These are phyloP conservation scores for Hypercompe scribonia DNA, from an alignment of 2,888 invertebrate genomes.

Conservation along the genomic window DNA sequence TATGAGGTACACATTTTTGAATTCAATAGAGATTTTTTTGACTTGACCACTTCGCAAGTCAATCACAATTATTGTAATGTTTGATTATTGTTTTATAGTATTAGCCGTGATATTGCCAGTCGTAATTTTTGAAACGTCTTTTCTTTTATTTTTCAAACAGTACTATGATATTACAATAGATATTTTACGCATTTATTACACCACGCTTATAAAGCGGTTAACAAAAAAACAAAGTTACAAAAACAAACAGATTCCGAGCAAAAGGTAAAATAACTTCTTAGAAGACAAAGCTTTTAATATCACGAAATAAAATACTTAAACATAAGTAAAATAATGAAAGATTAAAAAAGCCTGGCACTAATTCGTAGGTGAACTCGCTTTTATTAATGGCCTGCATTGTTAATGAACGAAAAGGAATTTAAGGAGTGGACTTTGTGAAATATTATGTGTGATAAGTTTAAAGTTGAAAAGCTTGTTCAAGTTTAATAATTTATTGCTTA, in stretches of 20 bases:
- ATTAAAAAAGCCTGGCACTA: slow-evolving; percentile 26
- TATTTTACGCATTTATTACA: not conserved
- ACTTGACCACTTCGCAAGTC: too few species aligned
- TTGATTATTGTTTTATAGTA: too few species aligned
- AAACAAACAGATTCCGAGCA: not conserved
- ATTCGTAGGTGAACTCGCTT: slow-evolving; percentile 25
- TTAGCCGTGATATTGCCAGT: too few species aligned
- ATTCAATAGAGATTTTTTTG: too few species aligned
- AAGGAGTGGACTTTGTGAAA: not conserved
- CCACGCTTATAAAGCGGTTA: not conserved
- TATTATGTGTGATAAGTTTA: slow-evolving; percentile 1
- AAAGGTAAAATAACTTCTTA: slow-evolving; percentile 2
- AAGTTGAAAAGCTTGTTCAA: not conserved
- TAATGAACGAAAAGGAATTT: slow-evolving; percentile 7
- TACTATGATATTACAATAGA: too few species aligned
- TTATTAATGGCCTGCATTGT: slow-evolving; percentile 27
- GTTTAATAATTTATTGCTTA: not conserved
- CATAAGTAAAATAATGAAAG: slow-evolving; percentile 22
- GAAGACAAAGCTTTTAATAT: slow-evolving; percentile 5
- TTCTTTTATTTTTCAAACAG: too few species aligned
- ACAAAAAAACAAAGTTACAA: too few species aligned
- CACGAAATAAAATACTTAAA: slow-evolving; percentile 12
- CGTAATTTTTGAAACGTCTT: too few species aligned
- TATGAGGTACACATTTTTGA: too few species aligned
- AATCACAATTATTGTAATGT: too few species aligned